Base-by-base conservation (phyloP, 2,113 vertebrate species). In the Pterocles orientalis region DNA sequence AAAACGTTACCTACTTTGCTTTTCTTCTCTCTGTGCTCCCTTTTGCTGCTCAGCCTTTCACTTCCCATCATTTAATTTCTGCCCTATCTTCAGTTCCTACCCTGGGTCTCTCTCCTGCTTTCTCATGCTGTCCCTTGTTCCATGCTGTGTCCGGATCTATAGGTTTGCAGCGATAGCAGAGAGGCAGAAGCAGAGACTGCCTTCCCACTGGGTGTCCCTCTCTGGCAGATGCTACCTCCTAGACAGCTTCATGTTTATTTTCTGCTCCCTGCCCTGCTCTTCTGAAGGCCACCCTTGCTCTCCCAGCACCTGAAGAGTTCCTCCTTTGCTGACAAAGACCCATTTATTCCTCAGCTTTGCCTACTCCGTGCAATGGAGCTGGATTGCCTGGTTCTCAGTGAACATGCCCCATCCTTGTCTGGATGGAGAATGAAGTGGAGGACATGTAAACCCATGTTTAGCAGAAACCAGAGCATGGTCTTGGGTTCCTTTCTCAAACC, bases 31-130 rank as follows among this genome's bases (percentile, higher is more conserved):
- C 51, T 69, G 12, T 2, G 0, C 5, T 56, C 9, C 24, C 3
- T 76, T 84, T 76, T 61, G 4, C 34, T 39, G 31, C 24, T 21
- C 20, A 16, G 18, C 17, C 61, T 93, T 78, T 80, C 7, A 15
- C 23, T 84, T 51, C 24, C 29, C 10, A 26, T 54, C 15, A 10
- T 29, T 62, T 29, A 19, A 31, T 51, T 86, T 60, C 50, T 65
- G 16, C 29, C 73, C 18, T 9, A 7, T 51, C 24, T 23, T 48
- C 45, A 14, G 7, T 31, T 61, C 47, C 47, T 45, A 2, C 60
- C 14, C 19, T 43, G 33, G 0, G 0, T 50, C 10, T 41, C 36
- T 41, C 29, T 60, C 50, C 39, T 2, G 3, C 29, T 61, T 20
- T 56, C 47, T 82, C 54, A 33, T 68, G 26, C 39, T 39, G 18